Evolutionary conservation across 2,797 vertebrate genomes (phyloP), one percentile per base, ranked within the genome.

Genomic region (Cuniculus paca): DNA sequence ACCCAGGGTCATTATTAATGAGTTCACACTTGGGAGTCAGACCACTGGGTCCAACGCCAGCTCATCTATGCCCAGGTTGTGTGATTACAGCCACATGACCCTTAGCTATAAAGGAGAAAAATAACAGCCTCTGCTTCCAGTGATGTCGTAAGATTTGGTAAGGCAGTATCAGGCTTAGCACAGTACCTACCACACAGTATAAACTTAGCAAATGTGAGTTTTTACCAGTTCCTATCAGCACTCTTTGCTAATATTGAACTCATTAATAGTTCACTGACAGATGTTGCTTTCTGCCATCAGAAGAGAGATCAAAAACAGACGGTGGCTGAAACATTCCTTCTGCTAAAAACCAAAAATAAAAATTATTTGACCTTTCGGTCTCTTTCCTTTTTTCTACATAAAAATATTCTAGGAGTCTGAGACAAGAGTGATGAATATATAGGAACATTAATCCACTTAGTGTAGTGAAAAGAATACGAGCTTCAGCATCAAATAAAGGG

Each of bases 301-400:
- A 36, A 92, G 63, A 80, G n/a, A 93, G 70, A 84, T 39, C 63
- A 28, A 81, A 70, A 95, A 78, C 91, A 95, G 86, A 94, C 74
- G 95, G 81, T 20, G 78, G 81, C 5, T 36, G 9, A 34, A 88
- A 87, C 78, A 85, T n/a, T 88, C 93, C 94, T 89, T 91, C 89
- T 93, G 89, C 65, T 80, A 78, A 87, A 88, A 85, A 78, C 48
- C 88, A 91, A 96, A 79, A 89, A 75, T 94, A 84, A 48, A 65
- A 89, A 74, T 81, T 90, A 80, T 88, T 91, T 87, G 86, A 92
- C 52, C 77, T 92, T 85, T 84, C 58, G 90, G 84, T 54, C 63
- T 88, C 14, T 77, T 85, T 88, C 39, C 39, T 65, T 88, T 80
- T 26, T 52, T 12, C 77, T 92, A 31, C 16, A 80, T 36, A 72